Percentiles rank a stretch among this genome's conserved stretches.
Evolutionary conservation across 2,797 vertebrate species (phyloP).

Genomic region (Pseudomugil gertrudae): DNA sequence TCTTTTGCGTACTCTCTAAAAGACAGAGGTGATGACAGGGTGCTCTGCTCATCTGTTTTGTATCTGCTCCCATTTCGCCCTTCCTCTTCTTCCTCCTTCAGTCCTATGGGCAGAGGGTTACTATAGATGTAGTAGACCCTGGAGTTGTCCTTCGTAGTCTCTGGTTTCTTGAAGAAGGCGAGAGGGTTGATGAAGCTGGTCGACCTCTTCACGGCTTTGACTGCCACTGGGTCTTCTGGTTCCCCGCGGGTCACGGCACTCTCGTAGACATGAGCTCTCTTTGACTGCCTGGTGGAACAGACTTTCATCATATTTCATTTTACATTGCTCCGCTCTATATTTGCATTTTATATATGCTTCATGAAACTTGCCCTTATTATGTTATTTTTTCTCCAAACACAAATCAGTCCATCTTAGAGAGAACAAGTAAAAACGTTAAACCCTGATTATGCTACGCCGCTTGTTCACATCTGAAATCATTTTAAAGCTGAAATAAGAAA

Average conservation of each 20-base stretch:
- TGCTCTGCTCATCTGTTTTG: conserved; percentile 19
- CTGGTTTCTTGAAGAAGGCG: conserved; percentile 63
- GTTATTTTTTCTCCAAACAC: too few species aligned
- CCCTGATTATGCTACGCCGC: too few species aligned
- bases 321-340: neutral
- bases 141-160: conserved; percentile 65
- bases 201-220: conserved; percentile 71
- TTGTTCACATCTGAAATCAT: too few species aligned
- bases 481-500: too few species aligned
- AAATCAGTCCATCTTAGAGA: too few species aligned
- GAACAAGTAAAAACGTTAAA: too few species aligned
- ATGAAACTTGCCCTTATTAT: too few species aligned
- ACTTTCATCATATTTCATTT: conserved; percentile 14
- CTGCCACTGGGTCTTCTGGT: conserved; percentile 47
- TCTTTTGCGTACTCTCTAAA: conserved; percentile 63
- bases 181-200: conserved; percentile 75
- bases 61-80: conserved; percentile 11
- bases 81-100: conserved; percentile 72
- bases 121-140: conserved; percentile 83
- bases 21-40: conserved; percentile 15
- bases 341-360: neutral
- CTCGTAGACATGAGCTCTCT: conserved; percentile 75
- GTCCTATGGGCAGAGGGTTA: conserved; percentile 77
- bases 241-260: conserved; percentile 60
- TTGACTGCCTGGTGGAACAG: conserved; percentile 63